Conservation (phyloP, 1,140 invertebrate species). For the Phortica variegata region DNA sequence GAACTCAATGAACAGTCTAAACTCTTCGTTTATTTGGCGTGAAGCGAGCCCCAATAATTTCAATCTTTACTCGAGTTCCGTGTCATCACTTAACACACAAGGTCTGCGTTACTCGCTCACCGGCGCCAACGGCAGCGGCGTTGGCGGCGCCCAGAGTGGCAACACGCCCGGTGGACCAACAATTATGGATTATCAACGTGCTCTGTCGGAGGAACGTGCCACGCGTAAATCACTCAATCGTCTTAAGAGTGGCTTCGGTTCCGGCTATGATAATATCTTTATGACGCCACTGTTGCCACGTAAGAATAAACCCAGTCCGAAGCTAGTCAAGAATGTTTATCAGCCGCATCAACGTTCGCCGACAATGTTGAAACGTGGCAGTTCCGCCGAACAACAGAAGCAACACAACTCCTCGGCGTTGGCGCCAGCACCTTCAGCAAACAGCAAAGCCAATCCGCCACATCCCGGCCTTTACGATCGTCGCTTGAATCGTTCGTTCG, state of each 20-base stretch:
- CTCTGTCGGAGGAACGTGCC: slow-evolving; percentile 48
- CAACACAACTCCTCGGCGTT: slow-evolving; percentile 14
- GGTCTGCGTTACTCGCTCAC: slow-evolving; percentile 40
- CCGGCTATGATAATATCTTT: slow-evolving; percentile 53
- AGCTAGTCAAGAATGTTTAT: slow-evolving; percentile 25
- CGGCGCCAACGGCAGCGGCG: slow-evolving; percentile 8
- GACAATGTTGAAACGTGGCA: slow-evolving; percentile 8
- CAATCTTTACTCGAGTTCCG: slow-evolving; percentile 53
- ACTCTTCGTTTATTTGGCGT: slow-evolving; percentile 56
- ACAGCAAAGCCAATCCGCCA: slow-evolving; percentile 37
- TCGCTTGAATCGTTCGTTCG: slow-evolving; percentile 53
- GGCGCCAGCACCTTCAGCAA: no score
- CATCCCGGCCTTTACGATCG: slow-evolving; percentile 52
- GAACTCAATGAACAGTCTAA: slow-evolving; percentile 45
- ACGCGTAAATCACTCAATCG: slow-evolving; percentile 46
- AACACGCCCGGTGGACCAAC: background rate
- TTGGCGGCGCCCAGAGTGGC: slow-evolving; percentile 4
- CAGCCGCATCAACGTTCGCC: slow-evolving; percentile 26
- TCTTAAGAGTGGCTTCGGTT: slow-evolving; percentile 53
- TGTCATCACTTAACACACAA: slow-evolving; percentile 35
- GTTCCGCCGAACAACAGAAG: slow-evolving; percentile 1
- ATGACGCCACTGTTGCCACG: slow-evolving; percentile 50
- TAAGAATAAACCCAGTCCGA: slow-evolving; percentile 43
- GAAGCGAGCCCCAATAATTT: slow-evolving; percentile 57
- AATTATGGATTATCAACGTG: slow-evolving; percentile 46